phyloP scores from a whole-genome alignment of 2,888 invertebrate genomes.

The Reticulitermes lucifugus region DNA sequence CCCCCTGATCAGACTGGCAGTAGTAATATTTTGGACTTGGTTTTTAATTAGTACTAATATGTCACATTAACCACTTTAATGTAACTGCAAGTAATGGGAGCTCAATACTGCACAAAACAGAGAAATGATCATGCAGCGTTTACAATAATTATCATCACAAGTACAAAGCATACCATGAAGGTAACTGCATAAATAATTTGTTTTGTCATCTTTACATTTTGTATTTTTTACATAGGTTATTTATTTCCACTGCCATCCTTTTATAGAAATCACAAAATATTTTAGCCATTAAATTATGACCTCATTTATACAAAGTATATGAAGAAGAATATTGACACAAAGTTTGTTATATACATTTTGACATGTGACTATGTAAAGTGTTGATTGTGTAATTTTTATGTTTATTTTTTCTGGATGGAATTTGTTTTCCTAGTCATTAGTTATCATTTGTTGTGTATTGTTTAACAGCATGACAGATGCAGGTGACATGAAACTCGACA shows the following conservation, averaged over 20 bases:
- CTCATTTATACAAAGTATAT: neutral
- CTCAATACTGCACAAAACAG: conserved; percentile 10
- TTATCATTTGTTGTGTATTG: conserved; percentile 14
- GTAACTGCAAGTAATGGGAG: neutral
- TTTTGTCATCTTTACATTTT: neutral
- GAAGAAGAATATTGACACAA: neutral
- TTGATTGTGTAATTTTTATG: neutral
- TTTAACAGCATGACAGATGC: neutral
- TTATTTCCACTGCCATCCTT: conserved; percentile 16
- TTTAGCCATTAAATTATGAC: conserved; percentile 10
- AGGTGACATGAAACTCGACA: conserved; percentile 6
- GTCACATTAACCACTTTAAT: neutral
- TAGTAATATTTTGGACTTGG: neutral
- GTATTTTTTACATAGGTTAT: conserved; percentile 15
- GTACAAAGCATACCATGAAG: conserved; percentile 11
- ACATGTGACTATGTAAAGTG: neutral
- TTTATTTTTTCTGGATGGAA: conserved; percentile 26
- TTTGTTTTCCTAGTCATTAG: conserved; percentile 35
- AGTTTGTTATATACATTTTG: neutral
- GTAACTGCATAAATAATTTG: neutral
- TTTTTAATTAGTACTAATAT: neutral
- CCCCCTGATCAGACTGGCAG: conserved; percentile 66
- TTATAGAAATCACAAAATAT: neutral
- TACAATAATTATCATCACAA: neutral
- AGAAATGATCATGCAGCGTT: neutral